Conservation (phyloP, 2,888 invertebrate genomes). For the Aspidiotus rigidus region DNA sequence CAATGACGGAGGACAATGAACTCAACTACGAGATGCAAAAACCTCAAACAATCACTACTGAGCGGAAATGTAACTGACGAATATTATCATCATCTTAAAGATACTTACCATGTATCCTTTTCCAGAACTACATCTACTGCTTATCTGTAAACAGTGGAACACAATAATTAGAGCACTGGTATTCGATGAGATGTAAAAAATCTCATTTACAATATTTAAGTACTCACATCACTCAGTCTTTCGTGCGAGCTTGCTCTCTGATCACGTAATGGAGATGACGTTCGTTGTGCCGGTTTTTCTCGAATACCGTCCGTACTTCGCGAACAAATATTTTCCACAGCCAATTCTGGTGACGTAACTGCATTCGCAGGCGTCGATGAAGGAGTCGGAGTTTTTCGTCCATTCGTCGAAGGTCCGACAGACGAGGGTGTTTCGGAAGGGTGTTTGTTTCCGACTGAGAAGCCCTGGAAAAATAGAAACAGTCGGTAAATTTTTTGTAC, state of each 20-base stretch:
- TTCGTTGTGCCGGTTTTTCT: conserved; percentile 20
- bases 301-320: conserved; percentile 14
- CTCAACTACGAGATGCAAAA: too few species aligned
- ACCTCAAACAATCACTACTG: too few species aligned
- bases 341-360: not conserved
- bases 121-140: conserved; percentile 86
- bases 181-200: too few species aligned
- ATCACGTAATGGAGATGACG: conserved; percentile 25
- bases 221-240: conserved; percentile 78
- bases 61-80: too few species aligned
- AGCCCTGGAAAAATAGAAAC: conserved; percentile 5
- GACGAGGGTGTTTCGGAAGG: not conserved
- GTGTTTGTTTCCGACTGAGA: not conserved
- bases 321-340: conserved; percentile 9
- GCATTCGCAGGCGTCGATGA: conserved; percentile 10
- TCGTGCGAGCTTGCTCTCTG: conserved; percentile 44
- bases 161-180: not conserved
- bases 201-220: not conserved
- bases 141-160: conserved; percentile 55
- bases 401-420: conserved; percentile 2
- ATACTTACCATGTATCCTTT: conserved; percentile 90
- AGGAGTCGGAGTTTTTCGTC: conserved; percentile 18
- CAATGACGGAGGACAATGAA: too few species aligned
- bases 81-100: too few species aligned
- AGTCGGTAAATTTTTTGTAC: not conserved